Conservation (phyloP, 1,140 invertebrate species). For the Pseudomyrmex sp. region DNA sequence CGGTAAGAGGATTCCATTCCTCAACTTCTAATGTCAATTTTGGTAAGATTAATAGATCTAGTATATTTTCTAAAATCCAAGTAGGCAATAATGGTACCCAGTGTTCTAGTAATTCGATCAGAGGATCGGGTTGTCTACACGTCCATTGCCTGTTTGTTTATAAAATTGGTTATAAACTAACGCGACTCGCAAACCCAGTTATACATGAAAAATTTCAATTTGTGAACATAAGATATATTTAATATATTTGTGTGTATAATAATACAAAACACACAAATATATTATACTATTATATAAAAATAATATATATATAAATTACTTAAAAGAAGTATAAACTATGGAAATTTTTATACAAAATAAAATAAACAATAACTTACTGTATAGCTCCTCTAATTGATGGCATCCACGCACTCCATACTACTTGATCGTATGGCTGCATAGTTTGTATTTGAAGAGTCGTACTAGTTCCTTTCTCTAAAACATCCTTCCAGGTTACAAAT, state of each 20-base stretch:
- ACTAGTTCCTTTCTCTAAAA: constrained; percentile 86
- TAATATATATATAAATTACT: not conserved
- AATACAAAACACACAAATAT: too few relatives aligned
- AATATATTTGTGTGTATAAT: too few relatives aligned
- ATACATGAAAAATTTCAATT: too few relatives aligned
- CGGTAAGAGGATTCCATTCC: constrained; percentile 97
- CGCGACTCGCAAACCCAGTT: too few relatives aligned
- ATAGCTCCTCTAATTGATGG: constrained; percentile 91
- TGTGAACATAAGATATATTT: too few relatives aligned
- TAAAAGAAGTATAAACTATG: not conserved
- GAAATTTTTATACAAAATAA: not conserved
- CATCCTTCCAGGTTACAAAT: constrained; percentile 90
- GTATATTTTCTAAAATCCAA: constrained; percentile 94
- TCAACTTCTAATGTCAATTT: constrained; percentile 92
- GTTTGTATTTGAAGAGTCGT: constrained; percentile 83
- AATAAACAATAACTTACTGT: constrained; percentile 82
- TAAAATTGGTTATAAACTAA: not conserved
- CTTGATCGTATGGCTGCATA: constrained; percentile 91
- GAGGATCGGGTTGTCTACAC: constrained; percentile 89
- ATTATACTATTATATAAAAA: too few relatives aligned
- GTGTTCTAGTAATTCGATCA: constrained; percentile 92
- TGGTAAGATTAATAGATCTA: constrained; percentile 93
- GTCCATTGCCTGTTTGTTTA: constrained; percentile 87
- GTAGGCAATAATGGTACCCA: constrained; percentile 93
- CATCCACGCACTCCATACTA: constrained; percentile 97